phyloP scores from a whole-genome alignment of 2,113 vertebrate genomes.

The Tympanuchus pallidicinctus region DNA sequence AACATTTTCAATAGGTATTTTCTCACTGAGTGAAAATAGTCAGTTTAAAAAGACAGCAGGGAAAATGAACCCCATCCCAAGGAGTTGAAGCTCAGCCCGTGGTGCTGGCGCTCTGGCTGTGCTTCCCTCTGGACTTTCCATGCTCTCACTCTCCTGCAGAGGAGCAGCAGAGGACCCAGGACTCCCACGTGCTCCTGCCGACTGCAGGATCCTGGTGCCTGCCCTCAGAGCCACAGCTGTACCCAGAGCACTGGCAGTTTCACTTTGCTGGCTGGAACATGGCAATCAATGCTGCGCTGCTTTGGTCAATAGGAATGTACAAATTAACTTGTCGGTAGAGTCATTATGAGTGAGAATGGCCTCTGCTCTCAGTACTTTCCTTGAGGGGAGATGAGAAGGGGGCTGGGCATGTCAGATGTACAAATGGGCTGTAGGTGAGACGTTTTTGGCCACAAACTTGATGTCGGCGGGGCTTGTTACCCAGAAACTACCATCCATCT shows the following conservation, averaged over 20 bases:
- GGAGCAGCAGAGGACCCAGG: neutral
- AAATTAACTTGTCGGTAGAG: neutral
- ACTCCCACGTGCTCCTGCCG: rapidly evolving
- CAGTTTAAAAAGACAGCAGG: conserved; percentile 18
- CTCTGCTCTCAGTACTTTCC: neutral
- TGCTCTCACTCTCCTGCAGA: rapidly evolving
- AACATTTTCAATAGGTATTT: neutral
- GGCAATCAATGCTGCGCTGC: conserved; percentile 1
- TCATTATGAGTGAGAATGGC: neutral
- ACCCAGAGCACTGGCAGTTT: neutral
- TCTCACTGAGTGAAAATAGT: neutral
- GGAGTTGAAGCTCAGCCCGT: neutral
- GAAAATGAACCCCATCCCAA: neutral
- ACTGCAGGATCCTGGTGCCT: rapidly evolving
- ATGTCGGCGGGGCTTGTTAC: neutral
- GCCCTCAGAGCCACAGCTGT: rapidly evolving
- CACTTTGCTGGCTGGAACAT: neutral
- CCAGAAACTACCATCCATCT: neutral
- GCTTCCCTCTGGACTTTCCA: rapidly evolving
- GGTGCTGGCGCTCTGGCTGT: neutral
- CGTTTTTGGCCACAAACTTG: neutral
- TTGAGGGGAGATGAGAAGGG: neutral
- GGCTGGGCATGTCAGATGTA: neutral
- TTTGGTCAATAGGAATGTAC: neutral
- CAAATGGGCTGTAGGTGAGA: neutral